These are phyloP conservation scores for Lineus longissimus DNA, from an alignment of 1,140 invertebrate genomes.

Conservation along the genomic window DNA sequence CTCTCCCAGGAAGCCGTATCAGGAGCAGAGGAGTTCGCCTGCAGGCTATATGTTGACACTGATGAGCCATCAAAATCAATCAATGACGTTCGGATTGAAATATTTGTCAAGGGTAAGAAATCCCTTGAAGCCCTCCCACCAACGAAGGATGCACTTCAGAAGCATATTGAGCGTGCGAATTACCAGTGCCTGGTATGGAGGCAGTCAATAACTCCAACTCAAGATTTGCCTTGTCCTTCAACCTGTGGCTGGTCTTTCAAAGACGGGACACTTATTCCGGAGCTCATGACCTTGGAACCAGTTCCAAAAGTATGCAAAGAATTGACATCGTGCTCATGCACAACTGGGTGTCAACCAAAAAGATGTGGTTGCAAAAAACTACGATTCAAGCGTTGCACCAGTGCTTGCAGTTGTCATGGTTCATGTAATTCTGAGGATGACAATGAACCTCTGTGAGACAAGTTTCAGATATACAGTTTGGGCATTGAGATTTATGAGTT, in stretches of 20 bases:
- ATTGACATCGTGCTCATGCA: not conserved
- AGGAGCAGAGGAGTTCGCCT: not conserved
- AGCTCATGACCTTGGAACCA: not conserved
- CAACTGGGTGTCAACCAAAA: not conserved
- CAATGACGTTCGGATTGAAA: not conserved
- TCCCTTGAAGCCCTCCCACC: not conserved
- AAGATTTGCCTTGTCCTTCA: not conserved
- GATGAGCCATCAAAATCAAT: not conserved
- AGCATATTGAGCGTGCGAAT: not conserved
- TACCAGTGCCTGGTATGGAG: not conserved
- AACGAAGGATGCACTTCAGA: not conserved
- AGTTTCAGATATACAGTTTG: too few species aligned
- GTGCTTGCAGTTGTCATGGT: too few species aligned
- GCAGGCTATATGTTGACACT: not conserved
- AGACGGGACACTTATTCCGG: not conserved
- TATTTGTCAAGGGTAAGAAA: not conserved
- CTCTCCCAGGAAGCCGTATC: not conserved
- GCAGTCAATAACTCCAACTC: not conserved
- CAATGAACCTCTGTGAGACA: too few species aligned
- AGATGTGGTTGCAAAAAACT: not conserved
- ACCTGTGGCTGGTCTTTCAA: not conserved
- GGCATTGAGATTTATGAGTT: too few species aligned
- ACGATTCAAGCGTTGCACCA: too few species aligned
- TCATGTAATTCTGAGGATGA: too few species aligned
- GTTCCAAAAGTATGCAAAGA: not conserved